Percentiles rank a stretch among this genome's conserved stretches.
phyloP scores from a whole-genome alignment of 2,888 invertebrate genomes.

The Cantharis nigra region DNA sequence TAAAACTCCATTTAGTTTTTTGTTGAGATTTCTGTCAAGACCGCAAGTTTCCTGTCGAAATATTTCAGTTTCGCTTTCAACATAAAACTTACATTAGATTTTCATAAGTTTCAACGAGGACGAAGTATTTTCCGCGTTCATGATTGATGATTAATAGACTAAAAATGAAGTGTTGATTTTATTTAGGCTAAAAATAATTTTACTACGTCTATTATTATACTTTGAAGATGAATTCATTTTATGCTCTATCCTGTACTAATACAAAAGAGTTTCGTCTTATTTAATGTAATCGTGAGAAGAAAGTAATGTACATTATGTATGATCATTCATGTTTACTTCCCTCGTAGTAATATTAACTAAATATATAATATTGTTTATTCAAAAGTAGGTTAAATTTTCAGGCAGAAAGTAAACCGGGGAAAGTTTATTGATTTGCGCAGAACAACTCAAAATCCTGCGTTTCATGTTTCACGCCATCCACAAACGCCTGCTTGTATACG shows the following conservation, averaged over 20 bases:
- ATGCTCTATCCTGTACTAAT: not conserved
- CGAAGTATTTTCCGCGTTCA: not conserved
- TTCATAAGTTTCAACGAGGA: not conserved
- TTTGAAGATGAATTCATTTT: not conserved
- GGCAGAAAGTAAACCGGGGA: not conserved
- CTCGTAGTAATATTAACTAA: not conserved
- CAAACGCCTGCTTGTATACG: not conserved
- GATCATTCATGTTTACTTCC: not conserved
- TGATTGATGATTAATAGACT: not conserved
- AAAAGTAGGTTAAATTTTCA: not conserved
- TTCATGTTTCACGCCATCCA: not conserved
- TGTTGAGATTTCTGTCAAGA: not conserved
- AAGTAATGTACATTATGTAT: not conserved
- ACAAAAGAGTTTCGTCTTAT: not conserved
- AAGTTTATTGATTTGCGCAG: slow-evolving; percentile 4
- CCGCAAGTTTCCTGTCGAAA: not conserved
- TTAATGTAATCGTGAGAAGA: not conserved
- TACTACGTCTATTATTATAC: not conserved
- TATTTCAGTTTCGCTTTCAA: not conserved
- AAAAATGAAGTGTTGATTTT: not conserved
- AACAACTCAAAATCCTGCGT: not conserved
- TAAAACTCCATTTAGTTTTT: not conserved
- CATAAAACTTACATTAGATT: not conserved
- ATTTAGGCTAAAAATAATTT: not conserved
- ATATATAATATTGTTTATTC: not conserved